Base-by-base conservation (phyloP, 2,888 invertebrate genomes). In the Clistopyga incitator region DNA sequence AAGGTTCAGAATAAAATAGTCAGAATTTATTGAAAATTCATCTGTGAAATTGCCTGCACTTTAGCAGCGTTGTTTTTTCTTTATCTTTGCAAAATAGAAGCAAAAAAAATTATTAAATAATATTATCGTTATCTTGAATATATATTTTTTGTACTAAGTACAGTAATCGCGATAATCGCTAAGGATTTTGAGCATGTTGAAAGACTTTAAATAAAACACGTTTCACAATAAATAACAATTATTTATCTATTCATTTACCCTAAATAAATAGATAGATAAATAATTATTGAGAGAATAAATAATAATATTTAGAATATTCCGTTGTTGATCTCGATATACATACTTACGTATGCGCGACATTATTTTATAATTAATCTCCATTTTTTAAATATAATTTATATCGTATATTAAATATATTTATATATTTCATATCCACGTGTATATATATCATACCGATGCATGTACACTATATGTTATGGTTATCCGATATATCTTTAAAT, bases 301-400 rank as follows among this genome's bases (percentile, higher is more conserved):
- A 56, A 78, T 87, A 84, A 87, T 84, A 78, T 91, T 90, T 91
- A 91, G 90, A 91, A 91, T 91, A 91, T 91, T 77, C 84, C 89
- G 88, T 89, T 89, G 87, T 88, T 89, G 86, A 90, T 85, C 86
- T 88, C 87, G 87, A 87, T 88, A 87, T 88, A 86, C 84, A 84
- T 86, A 78, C 81, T 71, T 85, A 83, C 86, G 78, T 87, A 86
- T 78, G 77, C 61, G 68, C 74, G 56, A 78, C 64, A 74, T 78
- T 86, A 83, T 83, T 52, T 85, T 59, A 71, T 85, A 59, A 25
- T 77, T 81, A 70, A 84, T 86, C 79, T 84, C 70, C 79, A 70
- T 84, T 76, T 84, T 79, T 38, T 38, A 64, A 70, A 64, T 74
- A 78, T 81, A 18, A 38, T 79, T 68, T 77, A 78, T 81, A 71